phyloP scores from a whole-genome alignment of 2,888 invertebrate species.

The Euphydryas editha region DNA sequence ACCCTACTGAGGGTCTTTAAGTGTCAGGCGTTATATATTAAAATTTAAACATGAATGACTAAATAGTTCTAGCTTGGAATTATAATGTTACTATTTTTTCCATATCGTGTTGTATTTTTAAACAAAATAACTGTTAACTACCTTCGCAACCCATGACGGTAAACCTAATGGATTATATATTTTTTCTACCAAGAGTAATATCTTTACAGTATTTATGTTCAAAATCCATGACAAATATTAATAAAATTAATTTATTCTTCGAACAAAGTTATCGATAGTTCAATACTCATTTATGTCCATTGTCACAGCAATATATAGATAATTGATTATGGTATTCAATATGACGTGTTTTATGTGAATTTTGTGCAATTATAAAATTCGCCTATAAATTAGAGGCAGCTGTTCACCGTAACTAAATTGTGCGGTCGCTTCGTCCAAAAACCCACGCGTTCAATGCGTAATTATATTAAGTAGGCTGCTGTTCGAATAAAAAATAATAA shows the following conservation, averaged over 20 bases:
- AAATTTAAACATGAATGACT: too few relatives aligned
- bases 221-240: too few relatives aligned
- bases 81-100: too few relatives aligned
- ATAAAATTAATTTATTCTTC: neutral
- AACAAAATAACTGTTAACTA: too few relatives aligned
- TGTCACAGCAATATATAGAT: constrained; percentile 32
- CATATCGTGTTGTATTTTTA: too few relatives aligned
- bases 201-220: too few relatives aligned
- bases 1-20: too few relatives aligned
- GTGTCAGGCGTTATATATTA: too few relatives aligned
- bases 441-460: constrained; percentile 35
- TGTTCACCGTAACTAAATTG: constrained; percentile 47
- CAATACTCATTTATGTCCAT: constrained; percentile 5
- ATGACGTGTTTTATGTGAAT: constrained; percentile 37
- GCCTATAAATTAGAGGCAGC: constrained; percentile 45
- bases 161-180: too few relatives aligned
- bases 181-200: too few relatives aligned
- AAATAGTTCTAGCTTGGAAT: too few relatives aligned
- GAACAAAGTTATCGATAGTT: constrained; percentile 5
- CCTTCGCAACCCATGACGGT: too few relatives aligned
- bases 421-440: constrained; percentile 42
- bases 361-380: constrained; percentile 46
- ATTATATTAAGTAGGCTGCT: constrained; percentile 34
- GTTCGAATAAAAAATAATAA: constrained; percentile 21
- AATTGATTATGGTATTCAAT: constrained; percentile 38